Evolutionary conservation across 2,888 invertebrate genomes (phyloP).

Genomic region (Cosmia trapezina): DNA sequence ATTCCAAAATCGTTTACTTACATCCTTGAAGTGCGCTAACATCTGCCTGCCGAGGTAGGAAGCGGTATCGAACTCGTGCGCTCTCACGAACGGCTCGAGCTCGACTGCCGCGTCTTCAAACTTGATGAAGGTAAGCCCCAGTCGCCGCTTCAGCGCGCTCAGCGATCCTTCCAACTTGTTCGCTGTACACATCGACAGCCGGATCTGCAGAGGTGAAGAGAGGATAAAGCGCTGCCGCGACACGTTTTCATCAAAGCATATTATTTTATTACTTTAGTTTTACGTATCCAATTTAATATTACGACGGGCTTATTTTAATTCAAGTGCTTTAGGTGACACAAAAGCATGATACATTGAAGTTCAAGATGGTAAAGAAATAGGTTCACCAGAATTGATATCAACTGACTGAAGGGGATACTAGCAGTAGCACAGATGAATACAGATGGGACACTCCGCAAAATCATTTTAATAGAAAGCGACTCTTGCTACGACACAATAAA

Average conservation of each 20-base stretch:
- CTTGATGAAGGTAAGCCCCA: conserved; percentile 97
- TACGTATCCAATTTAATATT: neutral
- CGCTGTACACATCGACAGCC: conserved; percentile 97
- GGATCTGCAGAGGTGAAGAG: conserved; percentile 89
- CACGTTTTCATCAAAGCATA: neutral
- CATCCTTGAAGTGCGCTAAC: conserved; percentile 96
- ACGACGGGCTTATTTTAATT: neutral
- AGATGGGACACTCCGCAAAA: too few relatives aligned
- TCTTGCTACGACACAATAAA: too few relatives aligned
- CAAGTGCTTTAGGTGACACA: neutral
- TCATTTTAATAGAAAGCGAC: too few relatives aligned
- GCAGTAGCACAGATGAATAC: too few relatives aligned
- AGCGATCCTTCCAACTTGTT: conserved; percentile 94
- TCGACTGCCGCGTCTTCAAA: conserved; percentile 99
- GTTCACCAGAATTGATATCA: neutral
- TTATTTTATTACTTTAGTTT: neutral
- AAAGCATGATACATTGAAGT: neutral
- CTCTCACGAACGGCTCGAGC: conserved; percentile 95
- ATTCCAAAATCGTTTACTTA: conserved; percentile 74
- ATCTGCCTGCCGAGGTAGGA: conserved; percentile 95
- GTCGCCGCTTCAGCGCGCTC: conserved; percentile 94
- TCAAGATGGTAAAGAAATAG: neutral
- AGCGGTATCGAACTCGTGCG: conserved; percentile 97
- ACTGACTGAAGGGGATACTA: neutral
- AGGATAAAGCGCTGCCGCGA: neutral